Base-by-base conservation (phyloP, 2,797 vertebrate genomes). In the Brachymystax lenok region DNA sequence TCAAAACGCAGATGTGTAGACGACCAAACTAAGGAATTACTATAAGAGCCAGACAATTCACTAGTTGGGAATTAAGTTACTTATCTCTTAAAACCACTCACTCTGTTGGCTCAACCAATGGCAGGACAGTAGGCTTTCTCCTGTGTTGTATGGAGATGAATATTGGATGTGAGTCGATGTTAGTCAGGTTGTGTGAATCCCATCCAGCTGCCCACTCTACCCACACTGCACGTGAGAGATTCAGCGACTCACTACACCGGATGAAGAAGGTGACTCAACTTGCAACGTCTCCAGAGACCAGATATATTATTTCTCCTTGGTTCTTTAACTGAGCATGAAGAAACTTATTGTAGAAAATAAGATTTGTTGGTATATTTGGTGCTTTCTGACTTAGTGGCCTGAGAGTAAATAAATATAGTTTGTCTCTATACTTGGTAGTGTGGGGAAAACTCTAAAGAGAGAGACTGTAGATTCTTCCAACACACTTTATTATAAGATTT, bases 201-300 rank as follows among this genome's bases (percentile, higher is more conserved):
- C 27, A 5, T 67, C 64, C 63, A 66, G 63, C 24, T 27, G 27
- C 63, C 27, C 64, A 30, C 64, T 67, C 64, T 67, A 30, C 64
- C 64, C 64, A 67, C 64, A 67, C 27, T 67, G 64, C 64, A 67
- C 17, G 28, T 67, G 28, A 30, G 64, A 33, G 28, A 30, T 33
- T 33, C 59, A 61, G 28, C 28, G 64, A 33, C 5, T 30, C 14
- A 67, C 27, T 30, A 33, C 64, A 16, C 14, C 16, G 28, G 13
- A 28, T 67, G 64, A 67, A 33, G 28, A 30, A 24, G 24, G 28
- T 30, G 64, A 67, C 64, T 67, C 64, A 67, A 67, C 64, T 67
- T 27, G 28, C 28, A 30, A 17, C 4, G 27, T 67, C 16, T 17
- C 64, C 64, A 33, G 64, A 30, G 28, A 33, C 64, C 64, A 67